Conservation (phyloP, 1,140 invertebrate genomes). For the Panagrolaimus sp. region DNA sequence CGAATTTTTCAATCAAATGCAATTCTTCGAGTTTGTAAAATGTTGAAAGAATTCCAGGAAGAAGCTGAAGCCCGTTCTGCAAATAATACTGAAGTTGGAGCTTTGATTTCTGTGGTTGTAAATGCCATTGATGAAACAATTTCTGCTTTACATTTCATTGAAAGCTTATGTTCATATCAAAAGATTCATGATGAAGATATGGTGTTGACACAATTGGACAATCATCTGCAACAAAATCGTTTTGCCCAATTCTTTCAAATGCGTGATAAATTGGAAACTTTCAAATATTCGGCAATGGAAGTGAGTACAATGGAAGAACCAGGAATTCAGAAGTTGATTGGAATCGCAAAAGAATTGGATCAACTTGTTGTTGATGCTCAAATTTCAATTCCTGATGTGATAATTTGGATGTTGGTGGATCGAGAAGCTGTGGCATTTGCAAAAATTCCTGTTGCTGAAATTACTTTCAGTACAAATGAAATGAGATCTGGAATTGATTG, state of each 20-base stretch:
- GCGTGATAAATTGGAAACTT: conserved; percentile 20
- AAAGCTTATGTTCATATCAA: neutral
- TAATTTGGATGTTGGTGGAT: conserved; percentile 44
- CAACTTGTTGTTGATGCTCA: conserved; percentile 31
- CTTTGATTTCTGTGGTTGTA: neutral
- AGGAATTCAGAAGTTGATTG: conserved; percentile 17
- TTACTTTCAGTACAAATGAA: neutral
- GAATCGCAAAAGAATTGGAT: conserved; percentile 9
- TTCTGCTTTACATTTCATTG: neutral
- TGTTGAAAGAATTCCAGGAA: conserved; percentile 7
- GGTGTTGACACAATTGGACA: conserved; percentile 26
- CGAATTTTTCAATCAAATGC: conserved; percentile 42
- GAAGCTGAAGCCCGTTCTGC: neutral
- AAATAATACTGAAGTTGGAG: conserved; percentile 5
- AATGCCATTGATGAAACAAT: conserved; percentile 14
- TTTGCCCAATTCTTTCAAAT: conserved; percentile 24
- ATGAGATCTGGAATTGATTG: conserved; percentile 22
- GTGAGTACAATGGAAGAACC: conserved; percentile 26
- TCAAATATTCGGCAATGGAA: conserved; percentile 28
- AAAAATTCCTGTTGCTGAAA: conserved; percentile 38
- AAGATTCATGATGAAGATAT: neutral
- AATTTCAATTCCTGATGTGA: conserved; percentile 42
- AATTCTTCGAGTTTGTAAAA: conserved; percentile 5
- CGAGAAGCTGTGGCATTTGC: conserved; percentile 40
- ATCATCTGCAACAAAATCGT: conserved; percentile 32